Base-by-base conservation (phyloP, 1,140 invertebrate genomes). In the Drosophila melanogaster region DNA sequence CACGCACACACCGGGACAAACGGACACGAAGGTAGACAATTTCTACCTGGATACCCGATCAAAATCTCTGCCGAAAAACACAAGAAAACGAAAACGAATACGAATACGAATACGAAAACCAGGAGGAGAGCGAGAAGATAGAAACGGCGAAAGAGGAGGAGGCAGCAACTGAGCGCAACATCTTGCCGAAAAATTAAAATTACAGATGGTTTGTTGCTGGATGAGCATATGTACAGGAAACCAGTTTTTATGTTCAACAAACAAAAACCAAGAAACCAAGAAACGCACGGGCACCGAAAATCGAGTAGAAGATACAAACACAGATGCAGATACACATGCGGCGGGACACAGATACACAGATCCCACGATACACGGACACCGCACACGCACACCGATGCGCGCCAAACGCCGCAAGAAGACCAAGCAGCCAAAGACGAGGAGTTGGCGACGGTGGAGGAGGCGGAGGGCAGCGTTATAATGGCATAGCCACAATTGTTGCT, bases 141-240 rank as follows among this genome's bases (percentile, higher is more conserved):
- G 61, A 30, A 46, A 30, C 43, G 24, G 44, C 7, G 30, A 58
- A 19, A 30, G 33, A 54, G 50, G n/a, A n/a, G 44, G 62, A 44
- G 55, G 43, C 26, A 55, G 46, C 17, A 12, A 7, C 35, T n/a
- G 33, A 37, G 57, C n/a, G 26, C 71, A 75, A 76, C 50, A 78
- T 78, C 75, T 78, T 71, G 75, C 75, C 75, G 66, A 78, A 78
- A 70, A 87, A 89, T 87, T 87, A 87, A 89, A 87, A 87, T 89
- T 89, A 87, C 84, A 87, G 84, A 89, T 89, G 79, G 83, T 81
- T 87, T 73, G 76, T 85, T 69, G 76, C 84, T 89, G 83, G 79
- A 89, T 79, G 84, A 89, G 84, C 84, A 89, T 89, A 87, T 87
- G 84, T 89, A 87, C 84, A 87, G 84, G 84, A 87, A 87, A 87